Conservation (phyloP, 1,140 invertebrate genomes). For the Condylostylus longicornis region DNA sequence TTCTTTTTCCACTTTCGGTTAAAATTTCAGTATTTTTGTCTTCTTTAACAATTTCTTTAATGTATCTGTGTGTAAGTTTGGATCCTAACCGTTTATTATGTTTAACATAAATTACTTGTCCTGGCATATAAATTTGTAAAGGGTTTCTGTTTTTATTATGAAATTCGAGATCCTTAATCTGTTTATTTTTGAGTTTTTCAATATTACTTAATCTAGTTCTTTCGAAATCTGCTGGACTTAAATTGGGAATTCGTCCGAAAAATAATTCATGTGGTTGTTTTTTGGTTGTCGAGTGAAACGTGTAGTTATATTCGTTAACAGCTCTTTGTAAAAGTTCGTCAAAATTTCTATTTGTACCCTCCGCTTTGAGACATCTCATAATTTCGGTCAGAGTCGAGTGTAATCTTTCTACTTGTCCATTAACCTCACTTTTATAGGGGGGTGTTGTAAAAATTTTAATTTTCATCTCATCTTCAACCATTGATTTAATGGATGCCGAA, state of each 20-base stretch:
- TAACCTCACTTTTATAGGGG: constrained; percentile 4
- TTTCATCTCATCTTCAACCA: constrained; percentile 7
- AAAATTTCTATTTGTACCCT: constrained; percentile 1
- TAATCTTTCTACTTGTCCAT: constrained; percentile 8
- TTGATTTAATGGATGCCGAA: constrained; percentile 8
- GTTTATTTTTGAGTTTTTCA: constrained; percentile 3
- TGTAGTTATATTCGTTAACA: constrained; percentile 5
- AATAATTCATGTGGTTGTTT: constrained; percentile 1
- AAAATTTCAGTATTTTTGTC: no score
- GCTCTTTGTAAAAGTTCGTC: constrained; percentile 5
- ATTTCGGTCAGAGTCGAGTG: constrained; percentile 9
- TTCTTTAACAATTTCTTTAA: no score
- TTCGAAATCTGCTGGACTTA: no score
- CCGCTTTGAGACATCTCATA: no score
- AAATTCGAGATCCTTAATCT: constrained; percentile 1
- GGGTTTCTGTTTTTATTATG: constrained; percentile 3
- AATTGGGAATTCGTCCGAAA: no score
- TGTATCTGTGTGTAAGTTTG: no score
- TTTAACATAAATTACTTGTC: constrained; percentile 5
- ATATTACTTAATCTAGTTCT: no score
- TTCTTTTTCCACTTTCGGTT: no score
- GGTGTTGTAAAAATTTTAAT: constrained; percentile 7
- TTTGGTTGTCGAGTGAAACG: constrained; percentile 4
- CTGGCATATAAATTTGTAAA: background rate
- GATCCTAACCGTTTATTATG: constrained; percentile 7